phyloP scores from a whole-genome alignment of 1,140 invertebrate genomes.

The Tetramorium parvispinum region DNA sequence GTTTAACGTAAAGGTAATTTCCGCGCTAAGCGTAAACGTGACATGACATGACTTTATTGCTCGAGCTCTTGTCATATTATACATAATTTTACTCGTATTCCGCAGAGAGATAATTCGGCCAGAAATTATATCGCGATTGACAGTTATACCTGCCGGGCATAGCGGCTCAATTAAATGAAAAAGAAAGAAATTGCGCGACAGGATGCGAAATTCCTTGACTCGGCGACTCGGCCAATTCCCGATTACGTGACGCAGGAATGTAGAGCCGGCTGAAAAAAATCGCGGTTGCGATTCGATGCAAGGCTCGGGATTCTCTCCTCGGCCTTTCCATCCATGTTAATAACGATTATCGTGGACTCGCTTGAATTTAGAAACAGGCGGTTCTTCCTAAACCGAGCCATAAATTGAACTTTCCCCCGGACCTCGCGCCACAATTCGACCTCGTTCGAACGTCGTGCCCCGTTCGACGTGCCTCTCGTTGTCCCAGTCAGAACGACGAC shows the following conservation, averaged over 20 bases:
- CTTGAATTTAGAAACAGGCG: slow-evolving; percentile 66
- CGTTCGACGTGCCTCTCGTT: slow-evolving; percentile 30
- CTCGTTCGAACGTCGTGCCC: slow-evolving; percentile 64
- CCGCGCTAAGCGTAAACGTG: background rate
- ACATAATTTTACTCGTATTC: background rate
- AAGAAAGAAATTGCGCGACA: background rate
- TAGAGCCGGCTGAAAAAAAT: slow-evolving; percentile 41
- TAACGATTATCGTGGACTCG: slow-evolving; percentile 58
- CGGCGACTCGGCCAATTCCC: background rate
- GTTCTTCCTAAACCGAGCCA: slow-evolving; percentile 69
- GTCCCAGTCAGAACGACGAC: slow-evolving; percentile 34
- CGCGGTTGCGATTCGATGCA: slow-evolving; percentile 30
- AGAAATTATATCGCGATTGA: slow-evolving; percentile 3
- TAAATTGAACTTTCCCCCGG: slow-evolving; percentile 76
- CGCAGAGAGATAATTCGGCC: background rate
- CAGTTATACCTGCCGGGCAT: background rate
- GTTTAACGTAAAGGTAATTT: slow-evolving; percentile 1
- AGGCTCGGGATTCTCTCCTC: slow-evolving; percentile 42
- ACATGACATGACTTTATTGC: background rate
- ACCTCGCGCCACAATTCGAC: slow-evolving; percentile 50
- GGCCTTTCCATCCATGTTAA: slow-evolving; percentile 65
- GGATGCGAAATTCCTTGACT: background rate
- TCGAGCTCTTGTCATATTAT: background rate
- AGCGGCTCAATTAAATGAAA: background rate
- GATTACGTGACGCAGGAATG: slow-evolving; percentile 13